phyloP scores from a whole-genome alignment of 2,113 vertebrate genomes.

The Charina bottae region DNA sequence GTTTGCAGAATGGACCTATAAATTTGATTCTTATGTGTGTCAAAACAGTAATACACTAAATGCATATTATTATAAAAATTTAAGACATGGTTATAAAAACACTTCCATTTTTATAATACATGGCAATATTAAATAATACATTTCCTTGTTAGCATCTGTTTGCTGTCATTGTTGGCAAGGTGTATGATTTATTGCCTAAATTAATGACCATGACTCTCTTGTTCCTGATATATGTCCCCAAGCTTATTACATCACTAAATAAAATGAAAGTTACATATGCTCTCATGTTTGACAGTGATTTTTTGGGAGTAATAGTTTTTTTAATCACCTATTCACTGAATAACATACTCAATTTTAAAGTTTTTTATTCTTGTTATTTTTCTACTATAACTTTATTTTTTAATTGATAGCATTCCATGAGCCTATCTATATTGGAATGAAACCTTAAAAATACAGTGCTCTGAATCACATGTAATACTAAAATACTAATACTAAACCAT shows the following conservation, averaged over 20 bases:
- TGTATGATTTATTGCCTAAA: slow-evolving; percentile 79
- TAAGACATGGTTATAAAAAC: slow-evolving; percentile 75
- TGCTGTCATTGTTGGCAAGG: slow-evolving; percentile 77
- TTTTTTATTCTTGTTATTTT: neutral
- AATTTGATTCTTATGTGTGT: slow-evolving; percentile 75
- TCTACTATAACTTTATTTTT: neutral
- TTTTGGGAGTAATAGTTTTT: slow-evolving; percentile 69
- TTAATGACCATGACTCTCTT: slow-evolving; percentile 79
- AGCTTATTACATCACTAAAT: slow-evolving; percentile 75
- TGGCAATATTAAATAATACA: slow-evolving; percentile 79
- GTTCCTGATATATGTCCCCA: slow-evolving; percentile 74
- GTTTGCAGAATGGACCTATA: slow-evolving; percentile 68
- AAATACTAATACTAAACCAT: neutral
- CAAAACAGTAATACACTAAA: slow-evolving; percentile 78
- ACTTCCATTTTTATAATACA: slow-evolving; percentile 77
- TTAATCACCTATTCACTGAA: slow-evolving; percentile 67
- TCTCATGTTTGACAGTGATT: slow-evolving; percentile 53
- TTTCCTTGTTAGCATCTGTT: slow-evolving; percentile 84
- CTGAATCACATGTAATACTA: neutral
- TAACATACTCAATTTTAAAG: slow-evolving; percentile 45
- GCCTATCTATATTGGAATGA: neutral
- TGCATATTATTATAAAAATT: slow-evolving; percentile 81
- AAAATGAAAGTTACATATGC: slow-evolving; percentile 69
- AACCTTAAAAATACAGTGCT: neutral
- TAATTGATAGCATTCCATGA: neutral